Evolutionary conservation across 2,888 invertebrate species (phyloP).

Genomic region (Orthosia gothica): DNA sequence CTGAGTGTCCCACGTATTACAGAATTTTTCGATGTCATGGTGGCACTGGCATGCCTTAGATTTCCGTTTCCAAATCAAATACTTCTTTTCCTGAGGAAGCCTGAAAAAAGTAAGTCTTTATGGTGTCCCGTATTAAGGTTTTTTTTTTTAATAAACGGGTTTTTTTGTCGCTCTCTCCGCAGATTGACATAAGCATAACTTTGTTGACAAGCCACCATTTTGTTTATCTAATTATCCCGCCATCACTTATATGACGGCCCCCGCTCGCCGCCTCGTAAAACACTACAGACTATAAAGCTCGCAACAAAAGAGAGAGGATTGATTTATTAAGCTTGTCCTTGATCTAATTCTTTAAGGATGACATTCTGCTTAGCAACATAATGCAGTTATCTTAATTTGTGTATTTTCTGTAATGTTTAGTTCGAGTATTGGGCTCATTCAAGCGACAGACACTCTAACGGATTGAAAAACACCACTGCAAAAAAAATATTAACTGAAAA

Average conservation of each 20-base stretch:
- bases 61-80: too few relatives aligned
- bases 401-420: too few relatives aligned
- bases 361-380: neutral
- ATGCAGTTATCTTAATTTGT: neutral
- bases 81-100: too few relatives aligned
- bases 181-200: conserved; percentile 2
- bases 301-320: conserved; percentile 38
- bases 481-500: too few relatives aligned
- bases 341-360: conserved; percentile 33
- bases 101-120: too few relatives aligned
- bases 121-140: too few relatives aligned
- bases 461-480: too few relatives aligned
- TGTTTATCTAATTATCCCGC: conserved; percentile 58
- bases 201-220: conserved; percentile 45
- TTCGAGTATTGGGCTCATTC: too few relatives aligned
- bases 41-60: too few relatives aligned
- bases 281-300: conserved; percentile 45
- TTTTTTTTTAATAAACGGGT: neutral
- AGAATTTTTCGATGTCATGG: too few relatives aligned
- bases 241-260: conserved; percentile 50
- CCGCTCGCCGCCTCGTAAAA: conserved; percentile 46
- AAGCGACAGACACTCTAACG: too few relatives aligned
- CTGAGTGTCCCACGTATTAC: too few relatives aligned
- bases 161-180: neutral
- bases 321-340: conserved; percentile 52